These are phyloP conservation scores for Sebastes hubbsi DNA, from an alignment of 2,797 vertebrate species.

Conservation along the genomic window DNA sequence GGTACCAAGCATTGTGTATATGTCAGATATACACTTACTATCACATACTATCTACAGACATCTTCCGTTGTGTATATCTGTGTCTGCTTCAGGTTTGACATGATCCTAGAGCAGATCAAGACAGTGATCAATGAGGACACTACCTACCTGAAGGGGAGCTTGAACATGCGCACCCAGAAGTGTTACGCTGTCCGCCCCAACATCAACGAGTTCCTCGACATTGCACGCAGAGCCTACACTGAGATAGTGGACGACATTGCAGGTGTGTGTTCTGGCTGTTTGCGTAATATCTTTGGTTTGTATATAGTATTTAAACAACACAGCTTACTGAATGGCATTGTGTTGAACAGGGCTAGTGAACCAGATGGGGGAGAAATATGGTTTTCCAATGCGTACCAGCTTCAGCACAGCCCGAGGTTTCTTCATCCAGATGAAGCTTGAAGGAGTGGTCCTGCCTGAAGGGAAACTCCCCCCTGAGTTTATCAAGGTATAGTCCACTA, in stretches of 20 bases:
- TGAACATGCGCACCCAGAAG: conserved; percentile 96
- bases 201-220: conserved; percentile 95
- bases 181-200: conserved; percentile 95
- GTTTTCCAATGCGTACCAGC: conserved; percentile 91
- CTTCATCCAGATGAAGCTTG: conserved; percentile 93
- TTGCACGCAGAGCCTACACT: conserved; percentile 93
- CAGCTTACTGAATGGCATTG: neutral
- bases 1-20: conserved; percentile 74
- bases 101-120: conserved; percentile 93
- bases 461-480: conserved; percentile 92
- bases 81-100: conserved; percentile 84
- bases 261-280: conserved; percentile 75
- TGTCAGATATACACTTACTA: neutral
- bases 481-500: conserved; percentile 86
- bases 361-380: conserved; percentile 89
- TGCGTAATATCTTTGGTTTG: neutral
- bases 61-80: neutral
- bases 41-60: neutral
- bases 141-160: conserved; percentile 91
- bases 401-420: conserved; percentile 94
- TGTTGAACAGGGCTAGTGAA: conserved; percentile 87
- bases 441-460: conserved; percentile 80
- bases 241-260: conserved; percentile 98
- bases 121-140: conserved; percentile 92
- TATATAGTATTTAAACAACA: neutral